Evolutionary conservation across 2,797 vertebrate species (phyloP), one percentile per base, ranked within the genome.

Genomic region (Tauraco hartlaubi): DNA sequence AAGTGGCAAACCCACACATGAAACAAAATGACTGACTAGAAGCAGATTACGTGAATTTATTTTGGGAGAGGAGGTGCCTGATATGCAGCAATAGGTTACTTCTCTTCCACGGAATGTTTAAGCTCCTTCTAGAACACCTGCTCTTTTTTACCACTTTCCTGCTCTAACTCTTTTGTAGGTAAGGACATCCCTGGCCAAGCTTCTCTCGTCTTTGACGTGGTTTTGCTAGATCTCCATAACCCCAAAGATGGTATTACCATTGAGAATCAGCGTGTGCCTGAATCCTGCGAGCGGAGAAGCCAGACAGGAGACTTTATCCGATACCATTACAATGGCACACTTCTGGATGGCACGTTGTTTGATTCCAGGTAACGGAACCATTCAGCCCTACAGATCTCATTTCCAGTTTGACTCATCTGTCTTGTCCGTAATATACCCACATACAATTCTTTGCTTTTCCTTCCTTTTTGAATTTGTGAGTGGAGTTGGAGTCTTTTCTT

Each of bases 151-250:
- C 5, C 7, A 3, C 0, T 43, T 85, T 81, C 82, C 33, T 85
- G 26, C 67, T 58, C 20, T 39, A 31, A 58, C 17, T 12, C 33
- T 37, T 41, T 9, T 31, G 5, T 88, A 99, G 99, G 99, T 63
- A 99, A 99, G 85, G 99, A 99, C 90, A 99, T 99, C 87, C 99
- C 99, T 21, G 98, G 98, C n/a, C 99, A 99, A 97, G 99, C 99
- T 5, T 99, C 99, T 39, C 98, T 99, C 51, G 99, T 99, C 52
- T 99, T 99, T 88, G 99, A 99, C 33, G 99, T 99, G 25, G 97
- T 98, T 1, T 98, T 99, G 22, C 81, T 99, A 91, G 99, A 99
- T 94, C 99, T 99, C 69, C 99, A 99, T 97, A 99, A 99, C 96
- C 99, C 99, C 82, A 99, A 99, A 96, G 99, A 99, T 16, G 97